Evolutionary conservation across 1,140 invertebrate genomes (phyloP).

Genomic region (Papilio machaon): DNA sequence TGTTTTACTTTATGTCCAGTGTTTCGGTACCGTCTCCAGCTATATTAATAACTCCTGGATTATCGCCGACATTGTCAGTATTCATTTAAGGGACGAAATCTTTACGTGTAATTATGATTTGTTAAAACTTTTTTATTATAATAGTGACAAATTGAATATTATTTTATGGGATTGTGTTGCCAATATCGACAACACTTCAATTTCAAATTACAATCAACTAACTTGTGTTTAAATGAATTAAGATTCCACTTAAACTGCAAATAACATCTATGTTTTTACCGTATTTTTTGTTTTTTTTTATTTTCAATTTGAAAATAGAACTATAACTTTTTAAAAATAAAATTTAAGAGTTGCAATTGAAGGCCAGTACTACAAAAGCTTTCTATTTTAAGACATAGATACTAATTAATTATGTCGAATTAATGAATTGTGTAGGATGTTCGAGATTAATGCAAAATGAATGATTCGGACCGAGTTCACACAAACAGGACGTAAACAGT

Average conservation of each 20-base stretch:
- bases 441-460: constrained; percentile 33
- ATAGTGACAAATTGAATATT: too few relatives aligned
- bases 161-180: too few relatives aligned
- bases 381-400: constrained; percentile 4
- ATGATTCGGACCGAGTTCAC: constrained; percentile 34
- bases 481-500: constrained; percentile 38
- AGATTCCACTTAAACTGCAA: too few relatives aligned
- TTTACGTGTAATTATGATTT: neutral
- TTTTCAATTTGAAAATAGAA: constrained; percentile 7
- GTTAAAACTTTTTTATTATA: neutral
- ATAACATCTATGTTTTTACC: neutral
- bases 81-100: neutral
- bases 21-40: constrained; percentile 53
- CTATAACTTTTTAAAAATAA: neutral
- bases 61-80: constrained; percentile 39
- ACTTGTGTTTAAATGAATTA: too few relatives aligned
- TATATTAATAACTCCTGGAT: constrained; percentile 54
- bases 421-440: constrained; percentile 11
- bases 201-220: too few relatives aligned
- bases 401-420: neutral
- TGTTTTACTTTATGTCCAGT: constrained; percentile 57
- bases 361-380: neutral
- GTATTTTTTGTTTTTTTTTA: neutral
- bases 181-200: too few relatives aligned
- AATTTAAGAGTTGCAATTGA: neutral